Base-by-base conservation (phyloP, 2,888 invertebrate genomes). In the Scaptomyza reducta region DNA sequence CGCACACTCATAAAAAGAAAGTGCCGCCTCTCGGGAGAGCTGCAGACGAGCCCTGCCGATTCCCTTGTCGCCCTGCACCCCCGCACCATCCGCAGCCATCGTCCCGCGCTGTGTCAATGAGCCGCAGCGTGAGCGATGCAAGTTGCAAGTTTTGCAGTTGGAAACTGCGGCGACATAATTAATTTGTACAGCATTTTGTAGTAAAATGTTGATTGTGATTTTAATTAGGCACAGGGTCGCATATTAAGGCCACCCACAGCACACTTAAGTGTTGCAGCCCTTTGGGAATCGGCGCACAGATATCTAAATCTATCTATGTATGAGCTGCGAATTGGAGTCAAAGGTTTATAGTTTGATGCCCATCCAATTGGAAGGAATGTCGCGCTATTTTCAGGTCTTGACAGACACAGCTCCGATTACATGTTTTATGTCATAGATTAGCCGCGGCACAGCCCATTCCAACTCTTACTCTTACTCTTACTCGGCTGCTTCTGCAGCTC, bases 371-470 rank as follows among this genome's bases (percentile, higher is more conserved):
- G 6, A 10, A 16, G 64, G 61, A 61, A 67, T 77, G 54, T 77
- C 57, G 49, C 61, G 72, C 72, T 82, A 83, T 86, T 86, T 73
- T 77, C 60, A 70, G 58, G n/a, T 54, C 53, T 22, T 31, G 46
- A 18, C 55, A 42, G 54, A 45, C 35, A 10, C 49, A 61, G 70
- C 71, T 86, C 87, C 65, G 51, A 70, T 86, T 87, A 74, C 88
- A 80, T 86, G 87, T 88, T 88, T 86, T 87, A 85, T 71, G 87
- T 86, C 79, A 87, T 88, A 87, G 87, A 86, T 86, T 86, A 88
- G 76, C 78, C 53, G 66, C 73, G 77, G 78, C 70, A 51, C 79
- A 50, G 68, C 88, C 87, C 68, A 57, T 38, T 22, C 50, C 27
- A 51, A 14, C 16, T 9, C 22, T 16, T 7, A 50, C 40, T 35